A percentile compares a stretch with the other conserved stretches of the same genome.
Conservation (phyloP, 2,797 vertebrate species). For the Pampus argenteus region DNA sequence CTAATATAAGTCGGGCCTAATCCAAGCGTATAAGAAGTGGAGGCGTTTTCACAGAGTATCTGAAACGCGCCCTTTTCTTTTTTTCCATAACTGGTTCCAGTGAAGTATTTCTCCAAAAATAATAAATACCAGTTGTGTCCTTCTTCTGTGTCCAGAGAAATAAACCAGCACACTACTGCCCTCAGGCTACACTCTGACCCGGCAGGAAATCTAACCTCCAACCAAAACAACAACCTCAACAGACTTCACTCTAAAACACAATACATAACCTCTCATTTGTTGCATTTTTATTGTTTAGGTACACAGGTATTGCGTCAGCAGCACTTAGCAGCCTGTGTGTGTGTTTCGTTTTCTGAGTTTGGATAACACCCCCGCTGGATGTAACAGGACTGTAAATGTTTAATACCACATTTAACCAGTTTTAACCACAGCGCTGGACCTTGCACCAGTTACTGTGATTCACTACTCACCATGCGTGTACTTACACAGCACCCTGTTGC, state of each 20-base stretch:
- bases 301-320: slow-evolving; percentile 30
- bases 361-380: slow-evolving; percentile 15
- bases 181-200: slow-evolving; percentile 65
- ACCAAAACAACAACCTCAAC: slow-evolving; percentile 72
- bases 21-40: slow-evolving; percentile 7
- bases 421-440: slow-evolving; percentile 42
- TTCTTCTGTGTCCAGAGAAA: slow-evolving; percentile 76
- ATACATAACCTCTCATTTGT: slow-evolving; percentile 46
- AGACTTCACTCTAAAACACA: slow-evolving; percentile 60
- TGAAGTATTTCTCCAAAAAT: slow-evolving; percentile 64
- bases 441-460: slow-evolving; percentile 51
- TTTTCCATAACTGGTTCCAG: slow-evolving; percentile 57
- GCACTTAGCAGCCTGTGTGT: slow-evolving; percentile 5
- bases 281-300: slow-evolving; percentile 12
- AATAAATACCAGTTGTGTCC: slow-evolving; percentile 79
- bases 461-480: slow-evolving; percentile 44
- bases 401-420: slow-evolving; percentile 54
- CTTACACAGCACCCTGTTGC: slow-evolving; percentile 46
- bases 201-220: slow-evolving; percentile 80
- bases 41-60: slow-evolving; percentile 41
- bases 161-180: slow-evolving; percentile 70
- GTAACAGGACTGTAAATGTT: slow-evolving; percentile 72
- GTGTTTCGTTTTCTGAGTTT: not conserved
- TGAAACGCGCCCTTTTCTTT: slow-evolving; percentile 36
- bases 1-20: not conserved